A percentile compares a stretch with the other conserved stretches of the same genome.
Conservation (phyloP, 2,113 vertebrate genomes). For the Cinclus cinclus region DNA sequence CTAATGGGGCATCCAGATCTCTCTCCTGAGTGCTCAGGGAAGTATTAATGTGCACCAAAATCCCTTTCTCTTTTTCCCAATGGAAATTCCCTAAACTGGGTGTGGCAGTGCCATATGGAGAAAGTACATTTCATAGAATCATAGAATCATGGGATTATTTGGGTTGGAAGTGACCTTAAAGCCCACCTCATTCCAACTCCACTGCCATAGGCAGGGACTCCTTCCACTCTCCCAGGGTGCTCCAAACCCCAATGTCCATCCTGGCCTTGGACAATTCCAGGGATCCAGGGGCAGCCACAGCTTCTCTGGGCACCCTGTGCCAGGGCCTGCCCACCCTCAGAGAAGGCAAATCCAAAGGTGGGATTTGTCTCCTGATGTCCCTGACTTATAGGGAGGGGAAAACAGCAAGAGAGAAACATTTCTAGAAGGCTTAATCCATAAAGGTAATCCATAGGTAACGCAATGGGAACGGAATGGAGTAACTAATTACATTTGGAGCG, state of each 20-base stretch:
- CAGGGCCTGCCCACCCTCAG: background rate
- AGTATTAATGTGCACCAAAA: background rate
- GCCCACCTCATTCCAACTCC: background rate
- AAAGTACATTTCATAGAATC: background rate
- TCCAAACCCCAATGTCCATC: background rate
- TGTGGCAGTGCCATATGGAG: background rate
- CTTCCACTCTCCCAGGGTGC: rapidly evolving
- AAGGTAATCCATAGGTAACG: constrained; percentile 19
- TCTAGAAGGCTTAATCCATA: constrained; percentile 43
- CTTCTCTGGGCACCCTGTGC: background rate
- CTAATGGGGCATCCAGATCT: background rate
- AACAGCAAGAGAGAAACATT: background rate
- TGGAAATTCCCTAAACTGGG: background rate
- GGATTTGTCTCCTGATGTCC: background rate
- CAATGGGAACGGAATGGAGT: background rate
- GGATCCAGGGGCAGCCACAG: background rate
- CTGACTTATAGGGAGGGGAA: background rate
- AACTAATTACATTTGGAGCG: constrained; percentile 56
- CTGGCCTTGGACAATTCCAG: background rate
- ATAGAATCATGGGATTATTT: background rate
- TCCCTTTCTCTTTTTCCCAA: background rate
- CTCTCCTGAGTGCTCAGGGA: background rate
- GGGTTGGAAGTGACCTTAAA: background rate
- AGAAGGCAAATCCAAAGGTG: background rate
- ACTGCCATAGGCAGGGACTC: background rate